Conservation (phyloP, 1,140 invertebrate genomes). For the Tetragnatha versicolor region DNA sequence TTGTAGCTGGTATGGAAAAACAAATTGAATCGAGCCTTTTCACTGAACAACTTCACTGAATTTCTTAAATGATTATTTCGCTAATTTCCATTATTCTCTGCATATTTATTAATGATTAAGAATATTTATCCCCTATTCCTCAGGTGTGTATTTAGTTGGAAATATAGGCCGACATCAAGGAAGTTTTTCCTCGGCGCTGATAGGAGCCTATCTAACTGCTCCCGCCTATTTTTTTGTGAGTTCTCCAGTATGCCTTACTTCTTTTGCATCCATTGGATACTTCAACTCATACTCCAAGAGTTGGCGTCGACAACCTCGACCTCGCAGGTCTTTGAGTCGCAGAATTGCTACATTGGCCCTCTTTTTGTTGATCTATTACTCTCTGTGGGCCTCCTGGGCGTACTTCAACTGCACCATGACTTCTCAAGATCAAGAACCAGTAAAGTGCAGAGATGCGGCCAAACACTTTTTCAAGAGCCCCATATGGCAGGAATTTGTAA, state of each 20-base stretch:
- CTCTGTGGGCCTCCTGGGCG: slow-evolving; percentile 78
- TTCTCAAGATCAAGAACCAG: slow-evolving; percentile 80
- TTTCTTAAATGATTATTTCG: too few relatives aligned
- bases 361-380: slow-evolving; percentile 74
- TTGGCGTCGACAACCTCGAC: slow-evolving; percentile 74
- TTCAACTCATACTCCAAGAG: slow-evolving; percentile 71
- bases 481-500: slow-evolving; percentile 76
- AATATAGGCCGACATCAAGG: slow-evolving; percentile 86
- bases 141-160: slow-evolving; percentile 87
- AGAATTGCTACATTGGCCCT: slow-evolving; percentile 67
- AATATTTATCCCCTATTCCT: slow-evolving; percentile 12
- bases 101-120: background rate
- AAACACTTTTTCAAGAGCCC: slow-evolving; percentile 90
- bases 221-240: slow-evolving; percentile 74
- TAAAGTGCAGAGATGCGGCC: slow-evolving; percentile 79
- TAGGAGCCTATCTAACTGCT: slow-evolving; percentile 71
- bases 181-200: slow-evolving; percentile 72
- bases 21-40: too few relatives aligned
- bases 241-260: slow-evolving; percentile 64
- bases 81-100: too few relatives aligned
- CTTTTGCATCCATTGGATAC: slow-evolving; percentile 38
- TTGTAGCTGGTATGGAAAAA: too few relatives aligned
- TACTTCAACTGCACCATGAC: slow-evolving; percentile 90
- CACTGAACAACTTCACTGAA: too few relatives aligned
- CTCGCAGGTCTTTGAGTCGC: slow-evolving; percentile 64